phyloP scores from a whole-genome alignment of 2,888 invertebrate genomes.

The Pyrocoelia pectoralis region DNA sequence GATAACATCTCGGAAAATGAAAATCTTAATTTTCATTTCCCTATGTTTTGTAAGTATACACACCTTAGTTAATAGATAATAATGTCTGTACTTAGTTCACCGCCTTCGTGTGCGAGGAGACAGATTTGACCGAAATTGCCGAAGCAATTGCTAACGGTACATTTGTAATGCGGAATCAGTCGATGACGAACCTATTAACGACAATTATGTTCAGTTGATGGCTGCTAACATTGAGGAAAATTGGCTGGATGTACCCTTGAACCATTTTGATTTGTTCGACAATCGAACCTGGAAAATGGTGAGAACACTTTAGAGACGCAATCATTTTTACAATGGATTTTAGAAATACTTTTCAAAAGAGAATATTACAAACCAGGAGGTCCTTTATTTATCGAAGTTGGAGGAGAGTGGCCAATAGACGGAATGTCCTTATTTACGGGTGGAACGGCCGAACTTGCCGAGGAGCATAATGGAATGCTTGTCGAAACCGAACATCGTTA shows the following conservation, averaged over 20 bases:
- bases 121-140: too few relatives aligned
- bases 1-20: too few relatives aligned
- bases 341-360: constrained; percentile 11
- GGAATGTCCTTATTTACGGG: constrained; percentile 67
- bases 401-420: constrained; percentile 78
- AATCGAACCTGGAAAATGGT: constrained; percentile 65
- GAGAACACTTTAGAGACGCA: constrained; percentile 33
- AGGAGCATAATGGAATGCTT: constrained; percentile 67
- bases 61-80: too few relatives aligned
- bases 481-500: constrained; percentile 84
- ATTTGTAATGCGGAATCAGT: too few relatives aligned
- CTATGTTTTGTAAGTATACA: too few relatives aligned
- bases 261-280: constrained; percentile 65
- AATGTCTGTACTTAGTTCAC: too few relatives aligned
- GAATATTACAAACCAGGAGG: constrained; percentile 44
- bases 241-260: constrained; percentile 46
- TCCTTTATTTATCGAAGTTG: constrained; percentile 73
- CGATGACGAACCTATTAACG: too few relatives aligned
- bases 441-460: constrained; percentile 69
- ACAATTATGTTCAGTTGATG: too few relatives aligned
- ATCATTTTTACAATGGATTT: background rate
- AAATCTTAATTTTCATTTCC: too few relatives aligned
- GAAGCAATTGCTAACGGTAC: too few relatives aligned
- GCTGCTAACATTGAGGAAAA: too few relatives aligned
- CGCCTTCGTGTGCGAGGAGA: too few relatives aligned